phyloP scores from a whole-genome alignment of 2,113 vertebrate species.

The Zapornia atra region DNA sequence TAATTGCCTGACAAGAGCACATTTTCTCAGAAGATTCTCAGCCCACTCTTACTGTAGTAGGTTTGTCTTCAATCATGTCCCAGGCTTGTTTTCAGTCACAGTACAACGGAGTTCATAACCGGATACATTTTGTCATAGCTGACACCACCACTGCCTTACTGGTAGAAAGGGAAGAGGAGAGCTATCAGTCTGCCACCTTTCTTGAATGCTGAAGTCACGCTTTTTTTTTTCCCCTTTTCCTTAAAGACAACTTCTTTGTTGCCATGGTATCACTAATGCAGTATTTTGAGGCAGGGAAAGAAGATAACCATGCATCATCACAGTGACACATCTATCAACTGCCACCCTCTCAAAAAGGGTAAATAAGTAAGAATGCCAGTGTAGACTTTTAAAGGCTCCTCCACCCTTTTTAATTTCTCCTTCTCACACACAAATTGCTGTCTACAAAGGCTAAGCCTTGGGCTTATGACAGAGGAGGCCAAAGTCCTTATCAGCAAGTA shows the following conservation, averaged over 20 bases:
- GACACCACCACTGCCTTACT: conserved; percentile 9
- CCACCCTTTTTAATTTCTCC: background rate
- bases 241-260: conserved; percentile 54
- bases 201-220: conserved; percentile 24
- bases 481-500: background rate
- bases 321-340: conserved; percentile 56
- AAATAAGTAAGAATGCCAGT: conserved; percentile 33
- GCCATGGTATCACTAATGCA: conserved; percentile 59
- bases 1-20: background rate
- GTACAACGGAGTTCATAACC: conserved; percentile 8
- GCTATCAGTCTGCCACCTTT: conserved; percentile 60
- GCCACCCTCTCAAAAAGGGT: conserved; percentile 6
- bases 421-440: background rate
- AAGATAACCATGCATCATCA: conserved; percentile 35
- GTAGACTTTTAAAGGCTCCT: background rate
- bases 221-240: background rate
- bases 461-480: background rate
- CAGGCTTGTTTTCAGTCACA: conserved; percentile 9
- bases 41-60: background rate
- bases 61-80: background rate
- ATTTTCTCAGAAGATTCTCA: background rate
- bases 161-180: background rate
- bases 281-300: conserved; percentile 45
- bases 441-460: background rate
- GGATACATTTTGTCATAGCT: conserved; percentile 37